phyloP scores from a whole-genome alignment of 2,797 vertebrate genomes.

The Bothrops alternatus region DNA sequence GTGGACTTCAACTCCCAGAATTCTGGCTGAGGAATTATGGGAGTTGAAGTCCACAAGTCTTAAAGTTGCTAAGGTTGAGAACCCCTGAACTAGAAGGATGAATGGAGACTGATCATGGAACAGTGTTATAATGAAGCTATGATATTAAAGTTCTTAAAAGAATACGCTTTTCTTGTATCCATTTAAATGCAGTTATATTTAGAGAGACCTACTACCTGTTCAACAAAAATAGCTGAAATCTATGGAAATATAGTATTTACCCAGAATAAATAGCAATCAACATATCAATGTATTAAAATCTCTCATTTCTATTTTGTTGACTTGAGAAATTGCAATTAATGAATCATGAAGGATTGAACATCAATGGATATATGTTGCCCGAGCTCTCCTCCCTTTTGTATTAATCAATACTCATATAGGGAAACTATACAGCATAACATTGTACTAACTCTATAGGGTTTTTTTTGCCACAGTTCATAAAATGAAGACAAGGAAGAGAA shows the following conservation, averaged over 20 bases:
- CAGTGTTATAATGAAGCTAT: neutral
- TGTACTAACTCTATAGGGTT: neutral
- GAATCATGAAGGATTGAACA: neutral
- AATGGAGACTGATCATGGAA: neutral
- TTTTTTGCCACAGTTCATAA: neutral
- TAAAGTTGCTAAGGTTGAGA: too few species aligned
- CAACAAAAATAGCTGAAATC: neutral
- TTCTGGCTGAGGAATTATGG: too few species aligned
- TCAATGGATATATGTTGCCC: neutral
- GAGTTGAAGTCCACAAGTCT: too few species aligned
- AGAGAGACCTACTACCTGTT: neutral
- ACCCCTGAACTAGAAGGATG: too few species aligned
- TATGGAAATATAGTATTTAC: neutral
- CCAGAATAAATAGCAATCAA: neutral
- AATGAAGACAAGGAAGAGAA: neutral
- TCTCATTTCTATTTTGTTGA: neutral
- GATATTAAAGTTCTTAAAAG: neutral
- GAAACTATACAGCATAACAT: neutral
- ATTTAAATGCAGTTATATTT: neutral
- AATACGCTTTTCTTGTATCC: neutral
- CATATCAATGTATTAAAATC: neutral
- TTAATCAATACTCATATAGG: neutral
- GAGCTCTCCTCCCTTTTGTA: neutral
- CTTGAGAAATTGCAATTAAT: neutral
- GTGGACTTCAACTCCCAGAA: too few species aligned